Evolutionary conservation across 2,113 vertebrate genomes (phyloP).

Genomic region (Lycocorax pyrrhopterus): DNA sequence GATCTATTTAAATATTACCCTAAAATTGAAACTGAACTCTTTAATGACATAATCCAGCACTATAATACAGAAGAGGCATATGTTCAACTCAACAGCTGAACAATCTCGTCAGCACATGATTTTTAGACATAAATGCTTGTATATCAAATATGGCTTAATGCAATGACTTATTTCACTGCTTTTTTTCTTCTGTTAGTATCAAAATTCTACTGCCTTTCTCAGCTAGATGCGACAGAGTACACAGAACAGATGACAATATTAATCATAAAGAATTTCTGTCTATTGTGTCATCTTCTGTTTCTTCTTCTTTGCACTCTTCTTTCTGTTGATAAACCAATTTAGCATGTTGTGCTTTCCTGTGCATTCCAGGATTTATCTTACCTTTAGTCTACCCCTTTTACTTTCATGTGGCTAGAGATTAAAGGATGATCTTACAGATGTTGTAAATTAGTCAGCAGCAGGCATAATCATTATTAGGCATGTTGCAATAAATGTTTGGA

Average conservation of each 20-base stretch:
- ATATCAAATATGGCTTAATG: slow-evolving; percentile 35
- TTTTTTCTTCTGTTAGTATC: slow-evolving; percentile 5
- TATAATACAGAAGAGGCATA: slow-evolving; percentile 67
- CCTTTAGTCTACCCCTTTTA: slow-evolving; percentile 54
- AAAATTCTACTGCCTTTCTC: background rate
- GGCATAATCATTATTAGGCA: slow-evolving; percentile 68
- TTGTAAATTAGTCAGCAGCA: slow-evolving; percentile 74
- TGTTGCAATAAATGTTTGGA: slow-evolving; percentile 69
- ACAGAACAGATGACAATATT: background rate
- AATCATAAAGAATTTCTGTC: background rate
- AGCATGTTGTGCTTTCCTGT: slow-evolving; percentile 27
- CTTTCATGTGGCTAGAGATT: slow-evolving; percentile 69
- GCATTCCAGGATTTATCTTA: slow-evolving; percentile 61
- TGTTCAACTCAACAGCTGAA: slow-evolving; percentile 75
- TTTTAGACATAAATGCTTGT: slow-evolving; percentile 68
- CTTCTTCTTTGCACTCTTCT: background rate
- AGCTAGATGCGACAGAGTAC: background rate
- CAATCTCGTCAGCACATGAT: slow-evolving; percentile 67
- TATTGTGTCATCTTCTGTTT: background rate
- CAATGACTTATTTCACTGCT: slow-evolving; percentile 8
- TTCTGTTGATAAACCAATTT: slow-evolving; percentile 50
- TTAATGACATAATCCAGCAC: slow-evolving; percentile 80
- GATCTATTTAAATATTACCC: slow-evolving; percentile 83
- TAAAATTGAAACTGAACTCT: slow-evolving; percentile 83
- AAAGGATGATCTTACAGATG: slow-evolving; percentile 75